Conservation (phyloP, 2,888 invertebrate genomes). For the Sphaerophoria taeniata region DNA sequence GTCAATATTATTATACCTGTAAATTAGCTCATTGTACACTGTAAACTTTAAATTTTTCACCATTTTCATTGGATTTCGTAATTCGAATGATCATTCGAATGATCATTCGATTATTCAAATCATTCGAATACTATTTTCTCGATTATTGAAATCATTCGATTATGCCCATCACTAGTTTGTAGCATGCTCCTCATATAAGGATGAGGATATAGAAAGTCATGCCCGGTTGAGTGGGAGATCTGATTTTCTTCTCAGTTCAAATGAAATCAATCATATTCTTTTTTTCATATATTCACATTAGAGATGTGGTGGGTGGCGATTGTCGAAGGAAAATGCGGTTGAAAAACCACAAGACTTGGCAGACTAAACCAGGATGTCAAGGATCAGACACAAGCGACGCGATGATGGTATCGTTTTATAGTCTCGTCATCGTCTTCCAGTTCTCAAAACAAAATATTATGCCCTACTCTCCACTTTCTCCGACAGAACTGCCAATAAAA, state of each 20-base stretch:
- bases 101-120: no score
- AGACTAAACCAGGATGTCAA: slow-evolving; percentile 15
- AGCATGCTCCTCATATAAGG: no score
- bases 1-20: no score
- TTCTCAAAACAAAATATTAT: slow-evolving; percentile 59
- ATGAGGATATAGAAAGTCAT: neutral
- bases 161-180: no score
- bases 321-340: slow-evolving; percentile 54
- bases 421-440: slow-evolving; percentile 49
- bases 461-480: slow-evolving; percentile 7
- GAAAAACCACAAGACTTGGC: slow-evolving; percentile 51
- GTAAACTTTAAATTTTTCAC: no score
- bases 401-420: neutral
- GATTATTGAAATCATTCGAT: no score
- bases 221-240: slow-evolving; percentile 54
- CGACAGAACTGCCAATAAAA: slow-evolving; percentile 56
- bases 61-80: no score
- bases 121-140: no score
- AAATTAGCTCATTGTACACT: no score
- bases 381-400: slow-evolving; percentile 49
- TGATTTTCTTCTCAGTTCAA: slow-evolving; percentile 69
- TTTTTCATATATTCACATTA: no score
- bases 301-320: neutral
- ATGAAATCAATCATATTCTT: slow-evolving; percentile 69
- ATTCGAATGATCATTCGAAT: no score